Percentiles rank a stretch among this genome's conserved stretches.
These are phyloP conservation scores for Leucoptera coffeella DNA, from an alignment of 2,888 invertebrate genomes.

Conservation along the genomic window DNA sequence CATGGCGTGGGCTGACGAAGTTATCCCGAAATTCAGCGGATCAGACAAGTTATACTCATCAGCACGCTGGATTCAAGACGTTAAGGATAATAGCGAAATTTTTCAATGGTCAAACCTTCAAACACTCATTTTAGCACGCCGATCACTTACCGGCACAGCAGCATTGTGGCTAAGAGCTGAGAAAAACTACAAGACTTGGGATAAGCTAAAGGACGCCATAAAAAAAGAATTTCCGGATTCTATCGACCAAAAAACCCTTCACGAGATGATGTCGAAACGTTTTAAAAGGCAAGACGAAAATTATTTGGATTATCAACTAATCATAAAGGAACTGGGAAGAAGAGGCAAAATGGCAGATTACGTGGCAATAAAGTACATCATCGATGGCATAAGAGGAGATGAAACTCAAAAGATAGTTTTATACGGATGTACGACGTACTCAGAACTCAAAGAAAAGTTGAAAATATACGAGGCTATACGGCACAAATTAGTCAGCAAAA, in stretches of 20 bases:
- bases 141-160: no score
- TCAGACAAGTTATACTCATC: slow-evolving; percentile 5
- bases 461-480: no score
- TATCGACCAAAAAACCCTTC: slow-evolving; percentile 7
- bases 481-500: no score
- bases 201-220: slow-evolving; percentile 7
- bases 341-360: slow-evolving; percentile 9
- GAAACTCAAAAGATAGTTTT: no score
- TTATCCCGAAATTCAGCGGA: slow-evolving; percentile 4
- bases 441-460: no score
- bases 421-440: no score
- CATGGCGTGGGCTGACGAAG: neutral
- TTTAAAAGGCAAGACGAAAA: slow-evolving; percentile 6
- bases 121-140: slow-evolving; percentile 8
- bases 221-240: slow-evolving; percentile 8
- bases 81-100: slow-evolving; percentile 9
- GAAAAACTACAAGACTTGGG: slow-evolving; percentile 7
- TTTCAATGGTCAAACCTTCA: slow-evolving; percentile 8
- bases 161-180: slow-evolving; percentile 8
- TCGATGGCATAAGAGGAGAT: slow-evolving; percentile 8
- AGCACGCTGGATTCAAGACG: slow-evolving; percentile 9
- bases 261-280: slow-evolving; percentile 8
- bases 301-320: slow-evolving; percentile 7
- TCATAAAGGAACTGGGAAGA: slow-evolving; percentile 10
- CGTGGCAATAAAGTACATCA: slow-evolving; percentile 9